These are phyloP conservation scores for Phoxinus dragarum DNA, from an alignment of 2,797 vertebrate genomes.

Conservation along the genomic window DNA sequence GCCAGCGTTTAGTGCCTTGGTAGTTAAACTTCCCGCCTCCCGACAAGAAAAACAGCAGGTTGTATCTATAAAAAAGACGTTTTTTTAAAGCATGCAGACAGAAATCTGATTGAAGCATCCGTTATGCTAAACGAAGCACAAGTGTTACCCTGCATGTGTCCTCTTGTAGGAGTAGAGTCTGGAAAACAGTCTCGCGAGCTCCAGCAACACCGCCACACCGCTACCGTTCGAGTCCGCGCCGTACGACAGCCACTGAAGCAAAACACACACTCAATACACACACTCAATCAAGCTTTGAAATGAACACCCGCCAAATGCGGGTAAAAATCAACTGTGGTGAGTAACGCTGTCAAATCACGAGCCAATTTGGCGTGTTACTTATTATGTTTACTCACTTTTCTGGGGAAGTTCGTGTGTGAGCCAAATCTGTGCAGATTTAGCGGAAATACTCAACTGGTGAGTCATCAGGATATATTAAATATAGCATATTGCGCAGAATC, in stretches of 20 bases:
- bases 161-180: conserved; percentile 96
- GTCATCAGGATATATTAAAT: too few relatives aligned
- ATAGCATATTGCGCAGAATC: too few relatives aligned
- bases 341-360: too few relatives aligned
- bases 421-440: too few relatives aligned
- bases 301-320: too few relatives aligned
- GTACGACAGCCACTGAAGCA: conserved; percentile 91
- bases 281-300: too few relatives aligned
- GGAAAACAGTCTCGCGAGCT: conserved; percentile 95
- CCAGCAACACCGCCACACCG: conserved; percentile 90
- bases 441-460: too few relatives aligned
- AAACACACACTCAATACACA: conserved; percentile 11
- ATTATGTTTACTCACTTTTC: too few relatives aligned
- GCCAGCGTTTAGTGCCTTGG: conserved; percentile 97
- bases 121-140: conserved; percentile 68
- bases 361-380: too few relatives aligned
- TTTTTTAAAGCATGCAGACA: background rate
- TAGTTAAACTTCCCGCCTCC: conserved; percentile 99
- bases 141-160: conserved; percentile 86
- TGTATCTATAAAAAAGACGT: conserved; percentile 81
- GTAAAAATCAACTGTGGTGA: too few relatives aligned
- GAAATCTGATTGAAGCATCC: background rate
- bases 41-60: conserved; percentile 95
- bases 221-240: conserved; percentile 97
- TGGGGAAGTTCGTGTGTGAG: too few relatives aligned